A percentile compares a stretch with the other conserved stretches of the same genome.
These are phyloP conservation scores for Buphagus erythrorhynchus DNA, from an alignment of 2,797 vertebrate species.

Conservation along the genomic window DNA sequence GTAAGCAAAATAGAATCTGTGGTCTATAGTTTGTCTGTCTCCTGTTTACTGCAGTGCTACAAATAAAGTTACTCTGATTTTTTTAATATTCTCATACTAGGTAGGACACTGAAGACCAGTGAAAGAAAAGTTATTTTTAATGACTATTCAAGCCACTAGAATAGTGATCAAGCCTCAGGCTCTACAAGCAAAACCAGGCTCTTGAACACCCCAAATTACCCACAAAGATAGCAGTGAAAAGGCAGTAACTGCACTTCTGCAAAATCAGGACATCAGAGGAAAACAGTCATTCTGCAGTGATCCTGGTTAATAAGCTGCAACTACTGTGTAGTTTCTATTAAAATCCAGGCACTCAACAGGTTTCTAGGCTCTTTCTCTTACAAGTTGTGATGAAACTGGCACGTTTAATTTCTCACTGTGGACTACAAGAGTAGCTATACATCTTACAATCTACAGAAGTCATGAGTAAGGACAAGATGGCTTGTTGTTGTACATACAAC, in stretches of 20 bases:
- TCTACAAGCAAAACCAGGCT: background rate
- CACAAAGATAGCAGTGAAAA: background rate
- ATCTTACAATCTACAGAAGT: background rate
- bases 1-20: background rate
- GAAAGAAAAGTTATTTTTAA: background rate
- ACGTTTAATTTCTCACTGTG: background rate
- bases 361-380: background rate
- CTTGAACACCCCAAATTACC: background rate
- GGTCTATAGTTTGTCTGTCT: background rate
- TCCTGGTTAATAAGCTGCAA: background rate
- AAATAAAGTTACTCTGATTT: background rate
- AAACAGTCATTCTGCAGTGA: background rate
- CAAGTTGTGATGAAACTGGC: background rate
- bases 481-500: background rate
- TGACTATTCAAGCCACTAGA: background rate
- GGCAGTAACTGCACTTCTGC: background rate
- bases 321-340: background rate
- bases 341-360: background rate
- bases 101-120: background rate
- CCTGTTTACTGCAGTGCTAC: background rate
- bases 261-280: background rate
- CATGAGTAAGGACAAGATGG: background rate
- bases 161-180: background rate
- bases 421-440: background rate
- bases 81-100: background rate